These are phyloP conservation scores for Matsumurasca onukii DNA, from an alignment of 1,140 invertebrate species.

Conservation along the genomic window DNA sequence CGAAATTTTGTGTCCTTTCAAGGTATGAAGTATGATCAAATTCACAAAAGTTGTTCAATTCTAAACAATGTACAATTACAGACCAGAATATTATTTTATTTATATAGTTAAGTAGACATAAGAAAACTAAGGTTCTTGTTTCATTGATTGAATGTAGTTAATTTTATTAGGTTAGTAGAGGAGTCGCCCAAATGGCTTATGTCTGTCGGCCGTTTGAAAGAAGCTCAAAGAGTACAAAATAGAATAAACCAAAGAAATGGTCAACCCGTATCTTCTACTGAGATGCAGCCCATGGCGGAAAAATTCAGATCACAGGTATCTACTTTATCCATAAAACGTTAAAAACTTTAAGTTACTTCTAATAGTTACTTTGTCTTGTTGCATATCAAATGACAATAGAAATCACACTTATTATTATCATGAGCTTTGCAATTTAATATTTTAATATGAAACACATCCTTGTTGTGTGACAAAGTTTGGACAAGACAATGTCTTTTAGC, in stretches of 20 bases:
- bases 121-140: no score
- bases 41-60: no score
- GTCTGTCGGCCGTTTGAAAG: slow-evolving; percentile 44
- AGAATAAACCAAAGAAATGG: background rate
- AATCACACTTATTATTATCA: background rate
- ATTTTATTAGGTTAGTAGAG: slow-evolving; percentile 18
- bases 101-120: no score
- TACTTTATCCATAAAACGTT: no score
- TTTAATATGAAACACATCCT: background rate
- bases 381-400: background rate
- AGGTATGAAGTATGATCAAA: no score
- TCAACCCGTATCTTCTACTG: background rate
- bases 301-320: background rate
- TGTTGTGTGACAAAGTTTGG: background rate
- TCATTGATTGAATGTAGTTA: no score
- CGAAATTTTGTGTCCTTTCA: no score
- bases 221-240: background rate
- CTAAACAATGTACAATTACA: no score
- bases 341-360: no score
- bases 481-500: background rate
- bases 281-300: slow-evolving; percentile 13
- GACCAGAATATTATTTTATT: no score
- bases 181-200: slow-evolving; percentile 50
- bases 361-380: background rate
- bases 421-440: background rate